phyloP scores from a whole-genome alignment of 2,113 vertebrate species.

The Heteronetta atricapilla region DNA sequence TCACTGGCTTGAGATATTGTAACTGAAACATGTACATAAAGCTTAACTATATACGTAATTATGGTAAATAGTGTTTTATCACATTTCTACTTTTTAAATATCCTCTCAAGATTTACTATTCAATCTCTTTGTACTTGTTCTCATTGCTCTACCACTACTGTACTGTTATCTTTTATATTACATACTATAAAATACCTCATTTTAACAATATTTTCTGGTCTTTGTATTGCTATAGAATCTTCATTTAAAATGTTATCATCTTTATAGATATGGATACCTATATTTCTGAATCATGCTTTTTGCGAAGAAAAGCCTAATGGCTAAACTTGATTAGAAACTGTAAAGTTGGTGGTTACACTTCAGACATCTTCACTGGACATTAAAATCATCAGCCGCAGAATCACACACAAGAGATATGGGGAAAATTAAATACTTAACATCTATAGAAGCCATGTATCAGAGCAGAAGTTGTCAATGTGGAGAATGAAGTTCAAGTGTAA shows the following conservation, averaged over 20 bases:
- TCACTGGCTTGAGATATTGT: conserved; percentile 56
- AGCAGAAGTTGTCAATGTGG: neutral
- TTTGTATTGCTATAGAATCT: conserved; percentile 48
- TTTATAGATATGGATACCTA: conserved; percentile 41
- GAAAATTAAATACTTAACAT: neutral
- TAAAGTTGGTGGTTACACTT: neutral
- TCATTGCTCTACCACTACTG: neutral
- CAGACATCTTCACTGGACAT: neutral
- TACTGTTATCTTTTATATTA: neutral
- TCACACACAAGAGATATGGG: neutral
- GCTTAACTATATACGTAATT: conserved; percentile 68
- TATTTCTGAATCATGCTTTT: conserved; percentile 43
- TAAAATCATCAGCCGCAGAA: neutral
- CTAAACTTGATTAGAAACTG: neutral
- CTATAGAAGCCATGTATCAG: neutral
- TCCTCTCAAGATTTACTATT: conserved; percentile 68
- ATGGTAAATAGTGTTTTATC: conserved; percentile 73
- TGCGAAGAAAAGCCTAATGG: conserved; percentile 29
- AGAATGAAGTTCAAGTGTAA: neutral
- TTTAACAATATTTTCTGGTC: conserved; percentile 44
- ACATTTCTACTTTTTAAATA: conserved; percentile 67
- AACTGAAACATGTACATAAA: conserved; percentile 59
- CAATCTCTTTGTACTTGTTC: conserved; percentile 2
- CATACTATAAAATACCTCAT: conserved; percentile 17
- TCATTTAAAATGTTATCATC: conserved; percentile 8